Conservation (phyloP, 2,113 vertebrate species). For the Copsychus sechellarum region DNA sequence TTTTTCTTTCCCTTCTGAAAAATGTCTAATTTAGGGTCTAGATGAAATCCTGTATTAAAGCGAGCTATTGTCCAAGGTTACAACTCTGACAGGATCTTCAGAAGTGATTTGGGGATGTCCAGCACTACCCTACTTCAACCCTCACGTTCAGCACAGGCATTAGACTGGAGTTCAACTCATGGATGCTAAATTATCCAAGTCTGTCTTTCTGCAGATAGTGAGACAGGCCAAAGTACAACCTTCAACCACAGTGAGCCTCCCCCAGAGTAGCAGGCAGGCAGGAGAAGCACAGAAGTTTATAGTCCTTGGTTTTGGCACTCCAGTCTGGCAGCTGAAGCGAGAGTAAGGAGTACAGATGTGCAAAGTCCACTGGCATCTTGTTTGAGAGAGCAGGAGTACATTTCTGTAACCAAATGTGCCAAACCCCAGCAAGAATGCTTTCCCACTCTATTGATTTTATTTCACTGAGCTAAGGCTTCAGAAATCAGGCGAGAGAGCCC, state of each 20-base stretch:
- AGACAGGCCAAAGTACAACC: background rate
- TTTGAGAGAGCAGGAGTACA: background rate
- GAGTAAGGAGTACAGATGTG: background rate
- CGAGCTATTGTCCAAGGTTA: background rate
- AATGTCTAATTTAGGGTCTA: background rate
- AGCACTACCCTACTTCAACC: background rate
- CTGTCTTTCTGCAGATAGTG: background rate
- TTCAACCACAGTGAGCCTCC: fast-evolving
- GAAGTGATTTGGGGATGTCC: background rate
- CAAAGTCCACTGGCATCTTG: fast-evolving
- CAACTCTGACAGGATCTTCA: background rate
- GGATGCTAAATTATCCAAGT: background rate
- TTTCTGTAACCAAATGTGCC: background rate
- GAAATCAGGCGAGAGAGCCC: background rate
- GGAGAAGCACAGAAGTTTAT: fast-evolving
- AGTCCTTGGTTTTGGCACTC: too few relatives aligned
- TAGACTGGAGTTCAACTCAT: background rate
- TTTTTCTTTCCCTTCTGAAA: background rate
- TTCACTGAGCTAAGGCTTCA: background rate
- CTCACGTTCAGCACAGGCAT: background rate
- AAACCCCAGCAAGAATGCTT: background rate
- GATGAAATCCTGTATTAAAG: background rate
- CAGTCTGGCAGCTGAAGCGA: background rate
- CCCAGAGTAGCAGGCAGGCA: background rate
- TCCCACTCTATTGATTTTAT: fast-evolving